These are phyloP conservation scores for Aleiodes alternator DNA, from an alignment of 2,888 invertebrate species.

Conservation along the genomic window DNA sequence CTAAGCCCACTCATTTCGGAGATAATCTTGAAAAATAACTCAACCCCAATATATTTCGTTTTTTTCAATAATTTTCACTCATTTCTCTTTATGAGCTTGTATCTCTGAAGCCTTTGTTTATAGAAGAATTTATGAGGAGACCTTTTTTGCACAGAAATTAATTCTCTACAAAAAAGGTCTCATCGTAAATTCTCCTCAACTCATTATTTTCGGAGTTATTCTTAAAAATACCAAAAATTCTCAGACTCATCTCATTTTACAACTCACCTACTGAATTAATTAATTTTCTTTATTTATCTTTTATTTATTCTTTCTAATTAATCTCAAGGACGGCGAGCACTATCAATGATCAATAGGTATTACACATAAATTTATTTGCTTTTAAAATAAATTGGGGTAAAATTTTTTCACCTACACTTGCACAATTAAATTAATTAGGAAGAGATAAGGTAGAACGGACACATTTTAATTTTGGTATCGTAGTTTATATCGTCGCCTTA, in stretches of 20 bases:
- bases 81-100: neutral
- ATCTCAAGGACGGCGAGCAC: slow-evolving; percentile 35
- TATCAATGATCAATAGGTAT: slow-evolving; percentile 25
- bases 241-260: neutral
- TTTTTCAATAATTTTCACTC: no score
- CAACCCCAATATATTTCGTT: no score
- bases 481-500: no score
- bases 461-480: no score
- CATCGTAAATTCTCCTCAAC: no score
- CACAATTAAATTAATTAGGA: neutral
- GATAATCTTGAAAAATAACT: slow-evolving; percentile 6
- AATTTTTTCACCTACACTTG: neutral
- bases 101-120: no score
- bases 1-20: no score
- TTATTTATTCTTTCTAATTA: slow-evolving; percentile 8
- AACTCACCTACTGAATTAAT: neutral
- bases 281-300: slow-evolving; percentile 19
- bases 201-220: slow-evolving; percentile 33
- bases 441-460: no score
- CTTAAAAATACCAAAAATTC: neutral
- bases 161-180: no score
- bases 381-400: slow-evolving; percentile 13
- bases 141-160: no score
- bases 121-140: no score
- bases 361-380: neutral